A percentile compares a stretch with the other conserved stretches of the same genome.
Conservation (phyloP, 2,797 vertebrate genomes). For the Rallus crepitans region DNA sequence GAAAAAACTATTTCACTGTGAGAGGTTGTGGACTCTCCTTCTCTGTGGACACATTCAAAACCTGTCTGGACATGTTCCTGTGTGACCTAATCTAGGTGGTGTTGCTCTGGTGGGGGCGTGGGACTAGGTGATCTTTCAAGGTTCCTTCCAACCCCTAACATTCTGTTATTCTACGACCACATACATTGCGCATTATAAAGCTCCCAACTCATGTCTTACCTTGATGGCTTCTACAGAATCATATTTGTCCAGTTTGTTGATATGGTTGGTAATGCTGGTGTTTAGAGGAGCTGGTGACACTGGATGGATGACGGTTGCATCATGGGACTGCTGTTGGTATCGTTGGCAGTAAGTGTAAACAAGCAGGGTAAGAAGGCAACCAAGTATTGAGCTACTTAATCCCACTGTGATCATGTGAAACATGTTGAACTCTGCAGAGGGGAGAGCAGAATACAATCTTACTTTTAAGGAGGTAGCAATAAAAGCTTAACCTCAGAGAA, state of each 20-base stretch:
- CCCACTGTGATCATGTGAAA: conserved; percentile 98
- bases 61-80: no score
- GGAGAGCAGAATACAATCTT: background rate
- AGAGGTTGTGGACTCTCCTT: no score
- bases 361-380: conserved; percentile 94
- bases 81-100: no score
- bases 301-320: conserved; percentile 96
- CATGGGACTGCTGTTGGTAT: conserved; percentile 95
- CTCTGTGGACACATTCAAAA: no score
- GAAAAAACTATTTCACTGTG: no score
- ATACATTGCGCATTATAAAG: rapidly evolving
- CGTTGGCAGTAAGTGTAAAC: conserved; percentile 96
- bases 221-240: conserved; percentile 98
- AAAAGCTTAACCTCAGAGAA: background rate
- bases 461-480: background rate
- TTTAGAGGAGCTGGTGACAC: conserved; percentile 94
- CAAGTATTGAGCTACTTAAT: conserved; percentile 94
- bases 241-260: conserved; percentile 98
- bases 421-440: conserved; percentile 90
- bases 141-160: no score
- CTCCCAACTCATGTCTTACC: conserved; percentile 78
- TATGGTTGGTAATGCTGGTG: conserved; percentile 98
- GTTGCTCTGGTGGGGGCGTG: no score
- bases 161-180: no score
- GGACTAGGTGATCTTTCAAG: no score